Evolutionary conservation across 2,888 invertebrate genomes (phyloP), one percentile per base, ranked within the genome.

Genomic region (Papilio demoleus): DNA sequence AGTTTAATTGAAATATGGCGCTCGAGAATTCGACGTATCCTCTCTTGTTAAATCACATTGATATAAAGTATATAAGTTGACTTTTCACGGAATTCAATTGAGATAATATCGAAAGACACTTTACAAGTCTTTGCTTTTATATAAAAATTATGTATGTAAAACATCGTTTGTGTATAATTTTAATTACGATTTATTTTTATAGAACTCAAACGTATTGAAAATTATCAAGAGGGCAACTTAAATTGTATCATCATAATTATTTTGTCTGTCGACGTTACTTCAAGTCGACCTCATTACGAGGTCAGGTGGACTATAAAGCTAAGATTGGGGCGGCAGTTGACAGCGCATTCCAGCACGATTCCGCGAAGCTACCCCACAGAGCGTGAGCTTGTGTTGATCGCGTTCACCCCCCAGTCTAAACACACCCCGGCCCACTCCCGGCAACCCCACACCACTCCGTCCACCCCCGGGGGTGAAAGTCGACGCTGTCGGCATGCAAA

Each of bases 281-380:
- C 72, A 71, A 72, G 68, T 73, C 74, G 74, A 68, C 73, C 69
- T 74, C 72, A 75, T 76, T 77, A 74, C 42, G n/a, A 68, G 73
- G 74, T 74, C 74, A 76, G 74, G 75, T 76, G 76, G 75, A 72
- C 72, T 70, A 71, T 65, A 81, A 65, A 61, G 61, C 45, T 42
- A 61, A 82, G 76, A 78, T 77, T 77, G 81, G 82, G 84, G 85
- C 80, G 82, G 81, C 78, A 80, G 75, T 17, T 67, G 63, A 38
- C 70, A 70, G 72, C 82, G 86, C 88, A 90, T 89, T 91, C 88
- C 86, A 81, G 80, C 87, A 88, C 86, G 88, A 85, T 79, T 80
- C 77, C 74, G 79, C 75, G 73, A 71, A 72, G 74, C 75, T 77
- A 76, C 79, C 79, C 77, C 73, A 64, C 70, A 62, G 69, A 70